Evolutionary conservation across 1,140 invertebrate genomes (phyloP).

Genomic region (Tetramorium parvispinum): DNA sequence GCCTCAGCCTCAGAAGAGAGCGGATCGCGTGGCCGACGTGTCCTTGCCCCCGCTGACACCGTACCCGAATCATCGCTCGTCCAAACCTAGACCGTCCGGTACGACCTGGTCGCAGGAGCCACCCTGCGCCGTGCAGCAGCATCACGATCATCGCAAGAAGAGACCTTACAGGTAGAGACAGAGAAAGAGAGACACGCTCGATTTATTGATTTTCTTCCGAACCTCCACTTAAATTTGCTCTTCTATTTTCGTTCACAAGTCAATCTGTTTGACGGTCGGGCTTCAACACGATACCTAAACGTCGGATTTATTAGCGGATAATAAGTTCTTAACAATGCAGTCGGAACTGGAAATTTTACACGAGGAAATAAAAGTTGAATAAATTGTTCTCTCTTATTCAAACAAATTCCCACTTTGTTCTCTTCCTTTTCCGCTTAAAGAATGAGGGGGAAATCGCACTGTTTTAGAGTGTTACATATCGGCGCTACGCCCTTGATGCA

Average conservation of each 20-base stretch:
- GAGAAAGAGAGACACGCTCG: slow-evolving; percentile 1
- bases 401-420: background rate
- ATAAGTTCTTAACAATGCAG: background rate
- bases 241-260: slow-evolving; percentile 21
- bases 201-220: slow-evolving; percentile 52
- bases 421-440: background rate
- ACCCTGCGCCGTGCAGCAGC: slow-evolving; percentile 54
- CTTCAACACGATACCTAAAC: background rate
- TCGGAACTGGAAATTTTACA: background rate
- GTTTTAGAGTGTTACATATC: slow-evolving; percentile 81
- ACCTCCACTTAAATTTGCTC: slow-evolving; percentile 27
- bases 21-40: slow-evolving; percentile 77
- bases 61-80: slow-evolving; percentile 72
- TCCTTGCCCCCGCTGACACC: slow-evolving; percentile 82
- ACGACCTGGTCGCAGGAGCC: slow-evolving; percentile 68
- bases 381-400: background rate
- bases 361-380: background rate
- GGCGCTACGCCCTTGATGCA: slow-evolving; percentile 94
- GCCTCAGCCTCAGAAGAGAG: slow-evolving; percentile 68
- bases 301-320: background rate
- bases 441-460: background rate
- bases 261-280: background rate
- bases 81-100: slow-evolving; percentile 72
- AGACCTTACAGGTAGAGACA: slow-evolving; percentile 80
- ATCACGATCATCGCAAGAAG: slow-evolving; percentile 78